A percentile compares a stretch with the other conserved stretches of the same genome.
Conservation (phyloP, 2,888 invertebrate species). For the Luffia ferchaultella region DNA sequence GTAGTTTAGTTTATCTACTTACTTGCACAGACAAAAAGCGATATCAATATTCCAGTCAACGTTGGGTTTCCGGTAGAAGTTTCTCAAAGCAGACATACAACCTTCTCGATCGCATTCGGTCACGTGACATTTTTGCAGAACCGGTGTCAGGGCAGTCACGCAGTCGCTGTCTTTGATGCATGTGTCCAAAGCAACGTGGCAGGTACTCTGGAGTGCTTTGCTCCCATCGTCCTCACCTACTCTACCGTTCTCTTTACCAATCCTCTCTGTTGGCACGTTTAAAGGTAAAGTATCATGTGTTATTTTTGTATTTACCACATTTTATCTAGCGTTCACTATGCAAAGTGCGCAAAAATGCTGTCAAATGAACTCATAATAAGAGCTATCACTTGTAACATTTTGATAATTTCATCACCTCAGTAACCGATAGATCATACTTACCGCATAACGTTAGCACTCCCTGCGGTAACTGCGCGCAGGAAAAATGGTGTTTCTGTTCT, state of each 20-base stretch:
- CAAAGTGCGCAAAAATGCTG: not conserved
- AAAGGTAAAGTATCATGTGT: conserved; percentile 23
- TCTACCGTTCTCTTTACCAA: conserved; percentile 64
- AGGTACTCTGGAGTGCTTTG: conserved; percentile 82
- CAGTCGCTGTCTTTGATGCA: conserved; percentile 86
- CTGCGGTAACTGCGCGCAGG: no score
- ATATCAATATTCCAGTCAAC: conserved; percentile 88
- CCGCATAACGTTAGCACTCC: no score
- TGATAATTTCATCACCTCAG: no score
- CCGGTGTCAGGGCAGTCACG: conserved; percentile 80
- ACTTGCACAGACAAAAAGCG: conserved; percentile 94
- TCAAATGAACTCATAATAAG: conserved; percentile 1
- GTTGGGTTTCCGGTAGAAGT: conserved; percentile 83
- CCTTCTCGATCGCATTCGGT: conserved; percentile 81
- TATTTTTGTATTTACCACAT: conserved; percentile 11
- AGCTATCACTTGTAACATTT: no score
- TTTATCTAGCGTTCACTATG: not conserved
- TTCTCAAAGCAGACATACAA: conserved; percentile 87
- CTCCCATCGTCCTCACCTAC: conserved; percentile 35
- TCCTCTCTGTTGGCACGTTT: conserved; percentile 47
- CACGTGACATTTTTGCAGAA: conserved; percentile 81
- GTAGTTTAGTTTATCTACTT: no score
- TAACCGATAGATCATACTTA: no score
- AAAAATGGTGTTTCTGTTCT: no score
- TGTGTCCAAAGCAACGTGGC: conserved; percentile 83